These are phyloP conservation scores for Phlogophora meticulosa DNA, from an alignment of 2,888 invertebrate species.

Conservation along the genomic window DNA sequence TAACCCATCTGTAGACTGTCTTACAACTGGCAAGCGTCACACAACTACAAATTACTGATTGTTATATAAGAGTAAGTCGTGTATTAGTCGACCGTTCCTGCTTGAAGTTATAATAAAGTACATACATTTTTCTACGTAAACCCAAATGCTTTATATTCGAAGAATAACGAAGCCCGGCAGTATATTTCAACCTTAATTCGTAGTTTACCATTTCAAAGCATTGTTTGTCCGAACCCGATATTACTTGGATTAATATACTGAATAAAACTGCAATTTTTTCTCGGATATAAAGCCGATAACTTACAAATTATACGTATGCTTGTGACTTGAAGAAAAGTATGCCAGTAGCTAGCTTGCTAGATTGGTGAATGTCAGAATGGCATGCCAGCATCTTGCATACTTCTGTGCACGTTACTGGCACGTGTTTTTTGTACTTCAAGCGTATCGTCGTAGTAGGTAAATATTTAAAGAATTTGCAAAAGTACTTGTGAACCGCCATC, in stretches of 20 bases:
- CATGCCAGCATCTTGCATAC: neutral
- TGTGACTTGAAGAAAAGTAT: neutral
- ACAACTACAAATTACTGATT: no score
- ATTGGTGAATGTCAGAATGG: no score
- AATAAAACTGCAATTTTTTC: slow-evolving; percentile 26
- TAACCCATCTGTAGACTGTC: no score
- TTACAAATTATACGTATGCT: neutral
- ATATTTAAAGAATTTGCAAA: slow-evolving; percentile 41
- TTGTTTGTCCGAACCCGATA: slow-evolving; percentile 13
- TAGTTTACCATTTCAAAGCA: slow-evolving; percentile 33
- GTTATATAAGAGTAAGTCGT: neutral
- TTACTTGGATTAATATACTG: slow-evolving; percentile 23
- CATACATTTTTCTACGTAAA: neutral
- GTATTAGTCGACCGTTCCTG: neutral
- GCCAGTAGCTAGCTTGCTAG: no score
- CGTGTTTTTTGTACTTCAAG: neutral
- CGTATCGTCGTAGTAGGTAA: slow-evolving; percentile 16
- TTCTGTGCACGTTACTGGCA: neutral
- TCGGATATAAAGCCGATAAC: neutral
- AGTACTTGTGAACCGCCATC: slow-evolving; percentile 39
- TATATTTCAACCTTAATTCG: slow-evolving; percentile 17
- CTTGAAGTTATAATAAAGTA: slow-evolving; percentile 14
- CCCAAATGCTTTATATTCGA: slow-evolving; percentile 12
- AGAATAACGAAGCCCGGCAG: slow-evolving; percentile 16
- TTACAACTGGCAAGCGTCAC: no score